Conservation (phyloP, 2,888 invertebrate genomes). For the Nephrotoma flavescens region DNA sequence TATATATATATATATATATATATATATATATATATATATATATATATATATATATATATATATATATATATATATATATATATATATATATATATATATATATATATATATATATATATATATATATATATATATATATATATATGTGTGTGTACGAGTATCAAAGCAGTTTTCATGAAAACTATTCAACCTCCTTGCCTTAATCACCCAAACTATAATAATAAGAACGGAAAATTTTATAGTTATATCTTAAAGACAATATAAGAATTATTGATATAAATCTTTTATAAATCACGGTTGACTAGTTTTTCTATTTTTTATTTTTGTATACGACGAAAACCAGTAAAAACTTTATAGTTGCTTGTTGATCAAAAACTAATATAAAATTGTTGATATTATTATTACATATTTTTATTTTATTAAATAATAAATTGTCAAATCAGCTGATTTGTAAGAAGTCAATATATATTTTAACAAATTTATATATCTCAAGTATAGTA, state of each 20-base stretch:
- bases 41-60: too few species aligned
- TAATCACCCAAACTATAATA: neutral
- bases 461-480: neutral
- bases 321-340: neutral
- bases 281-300: neutral
- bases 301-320: neutral
- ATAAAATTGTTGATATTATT: neutral
- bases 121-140: too few species aligned
- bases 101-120: too few species aligned
- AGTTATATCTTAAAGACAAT: neutral
- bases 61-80: too few species aligned
- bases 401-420: neutral
- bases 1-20: too few species aligned
- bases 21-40: too few species aligned
- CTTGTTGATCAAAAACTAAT: neutral
- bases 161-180: neutral
- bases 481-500: neutral
- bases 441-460: neutral
- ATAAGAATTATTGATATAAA: neutral
- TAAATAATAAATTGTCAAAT: neutral
- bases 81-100: too few species aligned
- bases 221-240: neutral
- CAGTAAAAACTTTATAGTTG: neutral
- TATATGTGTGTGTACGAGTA: neutral
- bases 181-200: neutral